Evolutionary conservation across 2,888 invertebrate genomes (phyloP).

Genomic region (Pogonocherus hispidulus): DNA sequence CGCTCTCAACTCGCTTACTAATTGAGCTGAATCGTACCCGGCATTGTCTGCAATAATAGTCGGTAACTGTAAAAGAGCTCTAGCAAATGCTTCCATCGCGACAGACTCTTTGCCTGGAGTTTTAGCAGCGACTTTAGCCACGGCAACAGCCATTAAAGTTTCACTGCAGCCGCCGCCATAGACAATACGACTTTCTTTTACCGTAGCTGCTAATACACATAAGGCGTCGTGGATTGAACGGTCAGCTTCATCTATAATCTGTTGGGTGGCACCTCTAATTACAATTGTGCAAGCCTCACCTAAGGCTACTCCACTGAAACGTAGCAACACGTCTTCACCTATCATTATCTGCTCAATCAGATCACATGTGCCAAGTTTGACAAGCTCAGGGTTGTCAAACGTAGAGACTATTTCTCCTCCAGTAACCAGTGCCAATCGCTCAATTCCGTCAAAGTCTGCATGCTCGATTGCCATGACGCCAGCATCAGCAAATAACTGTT

Average conservation of each 20-base stretch:
- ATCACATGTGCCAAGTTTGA: slow-evolving; percentile 94
- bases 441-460: slow-evolving; percentile 99
- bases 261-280: slow-evolving; percentile 97
- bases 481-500: slow-evolving; percentile 98
- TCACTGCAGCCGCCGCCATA: slow-evolving; percentile 94
- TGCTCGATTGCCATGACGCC: slow-evolving; percentile 99
- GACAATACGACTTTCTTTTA: slow-evolving; percentile 91
- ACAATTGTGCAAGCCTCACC: slow-evolving; percentile 98
- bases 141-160: slow-evolving; percentile 97
- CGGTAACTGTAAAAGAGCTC: slow-evolving; percentile 90
- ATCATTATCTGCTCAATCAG: slow-evolving; percentile 98
- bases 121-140: slow-evolving; percentile 83
- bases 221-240: slow-evolving; percentile 98
- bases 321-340: slow-evolving; percentile 94
- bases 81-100: slow-evolving; percentile 96
- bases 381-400: slow-evolving; percentile 93
- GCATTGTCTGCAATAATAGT: slow-evolving; percentile 98
- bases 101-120: slow-evolving; percentile 98
- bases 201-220: slow-evolving; percentile 96
- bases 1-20: slow-evolving; percentile 92
- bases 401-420: slow-evolving; percentile 98
- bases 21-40: slow-evolving; percentile 96
- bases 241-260: slow-evolving; percentile 98
- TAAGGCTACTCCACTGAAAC: slow-evolving; percentile 94
- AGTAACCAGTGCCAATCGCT: slow-evolving; percentile 95